Base-by-base conservation (phyloP, 2,113 vertebrate genomes). In the Menidia beryllina region DNA sequence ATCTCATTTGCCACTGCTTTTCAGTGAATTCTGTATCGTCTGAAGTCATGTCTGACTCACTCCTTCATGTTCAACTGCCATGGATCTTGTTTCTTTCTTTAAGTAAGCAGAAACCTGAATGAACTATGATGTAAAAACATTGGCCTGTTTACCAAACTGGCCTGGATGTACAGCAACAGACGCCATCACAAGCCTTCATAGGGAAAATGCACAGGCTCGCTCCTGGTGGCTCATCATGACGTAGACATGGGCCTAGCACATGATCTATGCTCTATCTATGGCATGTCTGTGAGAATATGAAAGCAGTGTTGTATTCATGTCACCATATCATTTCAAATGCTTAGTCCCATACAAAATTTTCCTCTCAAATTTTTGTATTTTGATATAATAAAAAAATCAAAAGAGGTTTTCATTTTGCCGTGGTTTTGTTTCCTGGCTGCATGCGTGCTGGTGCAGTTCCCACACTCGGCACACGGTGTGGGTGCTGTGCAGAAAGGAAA, bases 361-460 rank as follows among this genome's bases (percentile, higher is more conserved):
- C 91, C 92, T 93, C 90, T 91, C 88, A 91, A 94, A 92, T 91
- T 94, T 94, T 94, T 94, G 93, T 94, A 94, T 94, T 94, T 94
- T 94, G 92, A 94, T 93, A 94, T 94, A 94, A 94, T 94, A 94
- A 94, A 94, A 92, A 91, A 86, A 69, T 69, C 53, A 82, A 92
- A 91, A 86, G 78, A 82, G 86, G 71, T 81, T 60, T 74, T 19
- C 34, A 49, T 69, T 65, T 74, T 36, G 23, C 47, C 49, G 70
- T 84, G 62, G n/a, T 66, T 70, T 69, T 76, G 41, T 83, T 12
- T 55, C 34, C 8, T 0, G 3, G 15, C 10, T 21, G n/a, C 48
- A n/a, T 41, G 8, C 17, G 21, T 26, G 14, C 41, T 2, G 79
- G 56, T 90, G 90, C 61, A 91, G 80, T 91, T 88, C 87, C 73